Evolutionary conservation across 1,140 invertebrate genomes (phyloP).

Genomic region (Theocolax elegans): DNA sequence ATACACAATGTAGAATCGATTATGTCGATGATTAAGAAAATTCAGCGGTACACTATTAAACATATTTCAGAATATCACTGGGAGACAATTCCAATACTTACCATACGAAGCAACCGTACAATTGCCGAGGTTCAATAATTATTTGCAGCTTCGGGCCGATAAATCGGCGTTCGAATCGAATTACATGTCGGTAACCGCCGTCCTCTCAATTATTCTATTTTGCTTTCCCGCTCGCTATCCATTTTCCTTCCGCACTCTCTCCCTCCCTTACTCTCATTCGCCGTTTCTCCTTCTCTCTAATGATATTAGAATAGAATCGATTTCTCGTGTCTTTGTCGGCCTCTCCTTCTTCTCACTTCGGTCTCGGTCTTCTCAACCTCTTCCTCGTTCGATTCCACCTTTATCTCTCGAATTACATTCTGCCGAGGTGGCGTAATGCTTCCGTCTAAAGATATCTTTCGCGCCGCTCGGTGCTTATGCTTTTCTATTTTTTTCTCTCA

Average conservation of each 20-base stretch:
- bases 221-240: no score
- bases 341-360: background rate
- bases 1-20: no score
- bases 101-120: no score
- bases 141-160: background rate
- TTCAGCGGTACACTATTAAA: no score
- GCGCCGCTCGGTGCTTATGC: background rate
- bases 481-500: background rate
- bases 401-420: constrained; percentile 21
- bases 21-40: no score
- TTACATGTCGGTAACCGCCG: constrained; percentile 7
- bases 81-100: no score
- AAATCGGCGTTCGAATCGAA: constrained; percentile 5
- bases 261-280: background rate
- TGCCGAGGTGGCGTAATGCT: background rate
- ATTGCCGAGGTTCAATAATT: no score
- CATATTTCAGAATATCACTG: no score
- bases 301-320: constrained; percentile 36
- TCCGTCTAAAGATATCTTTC: constrained; percentile 13
- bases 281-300: background rate
- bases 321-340: background rate
- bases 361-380: background rate
- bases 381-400: background rate
- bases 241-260: background rate
- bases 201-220: constrained; percentile 14